Percentiles rank a stretch among this genome's conserved stretches.
Evolutionary conservation across 1,140 invertebrate species (phyloP).

Genomic region (Muscidifurax raptorellus): DNA sequence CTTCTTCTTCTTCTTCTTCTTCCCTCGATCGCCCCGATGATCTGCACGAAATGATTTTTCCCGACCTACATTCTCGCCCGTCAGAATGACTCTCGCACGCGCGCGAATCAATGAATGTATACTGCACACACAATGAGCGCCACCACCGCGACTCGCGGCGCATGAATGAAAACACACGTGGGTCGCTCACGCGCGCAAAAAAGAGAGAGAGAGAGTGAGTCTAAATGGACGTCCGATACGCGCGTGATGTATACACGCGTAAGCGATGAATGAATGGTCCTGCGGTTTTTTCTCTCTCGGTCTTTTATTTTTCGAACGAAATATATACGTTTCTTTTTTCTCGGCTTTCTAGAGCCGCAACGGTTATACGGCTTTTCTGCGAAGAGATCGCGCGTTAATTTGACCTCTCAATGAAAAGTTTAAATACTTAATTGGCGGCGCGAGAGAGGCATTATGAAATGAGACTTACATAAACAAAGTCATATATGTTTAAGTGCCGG

Average conservation of each 20-base stretch:
- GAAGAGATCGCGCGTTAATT: background rate
- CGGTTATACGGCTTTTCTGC: background rate
- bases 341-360: background rate
- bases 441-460: background rate
- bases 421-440: background rate
- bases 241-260: background rate
- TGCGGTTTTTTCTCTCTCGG: conserved; percentile 4
- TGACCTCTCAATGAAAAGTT: background rate
- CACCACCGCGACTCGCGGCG: background rate
- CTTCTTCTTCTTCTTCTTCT: conserved; percentile 13
- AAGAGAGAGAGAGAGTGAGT: background rate
- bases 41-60: conserved; percentile 36
- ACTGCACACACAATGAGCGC: no score
- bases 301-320: background rate
- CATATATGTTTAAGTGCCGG: conserved; percentile 11
- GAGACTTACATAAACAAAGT: conserved; percentile 45
- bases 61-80: conserved; percentile 43
- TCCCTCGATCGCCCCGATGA: background rate
- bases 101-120: background rate
- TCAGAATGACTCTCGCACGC: conserved; percentile 38
- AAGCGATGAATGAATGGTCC: background rate
- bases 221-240: background rate
- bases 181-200: background rate
- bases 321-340: background rate
- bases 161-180: conserved; percentile 18